Percentiles rank a stretch among this genome's conserved stretches.
These are phyloP conservation scores for Agapostemon virescens DNA, from an alignment of 2,888 invertebrate species.

Conservation along the genomic window DNA sequence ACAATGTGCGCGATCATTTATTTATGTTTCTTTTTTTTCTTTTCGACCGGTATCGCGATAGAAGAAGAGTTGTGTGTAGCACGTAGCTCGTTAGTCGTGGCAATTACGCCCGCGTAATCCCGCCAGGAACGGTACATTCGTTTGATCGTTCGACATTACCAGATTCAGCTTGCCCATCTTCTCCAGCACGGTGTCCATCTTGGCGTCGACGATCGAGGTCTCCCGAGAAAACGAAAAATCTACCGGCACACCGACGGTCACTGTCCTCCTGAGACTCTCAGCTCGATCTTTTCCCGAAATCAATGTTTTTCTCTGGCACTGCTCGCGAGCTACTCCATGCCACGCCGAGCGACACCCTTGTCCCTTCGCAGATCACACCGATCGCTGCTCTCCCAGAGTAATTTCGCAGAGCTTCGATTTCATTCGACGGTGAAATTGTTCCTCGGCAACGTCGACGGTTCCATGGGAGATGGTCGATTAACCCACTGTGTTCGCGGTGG, in stretches of 20 bases:
- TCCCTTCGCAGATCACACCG: background rate
- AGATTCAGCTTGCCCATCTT: conserved; percentile 79
- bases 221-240: background rate
- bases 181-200: conserved; percentile 78
- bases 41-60: conserved; percentile 5
- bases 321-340: conserved; percentile 15
- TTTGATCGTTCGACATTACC: conserved; percentile 68
- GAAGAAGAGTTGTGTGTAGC: no score
- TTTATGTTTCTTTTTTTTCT: conserved; percentile 8
- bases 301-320: conserved; percentile 20
- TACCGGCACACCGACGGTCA: background rate
- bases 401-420: conserved; percentile 29
- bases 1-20: background rate
- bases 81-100: conserved; percentile 15
- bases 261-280: background rate
- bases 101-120: conserved; percentile 11
- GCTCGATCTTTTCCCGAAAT: background rate
- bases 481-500: conserved; percentile 9
- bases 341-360: background rate
- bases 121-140: background rate
- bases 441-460: background rate
- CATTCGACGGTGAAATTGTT: conserved; percentile 23
- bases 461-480: conserved; percentile 1
- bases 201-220: conserved; percentile 28
- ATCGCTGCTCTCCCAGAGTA: background rate